Percentiles rank a stretch among this genome's conserved stretches.
Conservation (phyloP, 1,140 invertebrate species). For the Chymomyza costata region DNA sequence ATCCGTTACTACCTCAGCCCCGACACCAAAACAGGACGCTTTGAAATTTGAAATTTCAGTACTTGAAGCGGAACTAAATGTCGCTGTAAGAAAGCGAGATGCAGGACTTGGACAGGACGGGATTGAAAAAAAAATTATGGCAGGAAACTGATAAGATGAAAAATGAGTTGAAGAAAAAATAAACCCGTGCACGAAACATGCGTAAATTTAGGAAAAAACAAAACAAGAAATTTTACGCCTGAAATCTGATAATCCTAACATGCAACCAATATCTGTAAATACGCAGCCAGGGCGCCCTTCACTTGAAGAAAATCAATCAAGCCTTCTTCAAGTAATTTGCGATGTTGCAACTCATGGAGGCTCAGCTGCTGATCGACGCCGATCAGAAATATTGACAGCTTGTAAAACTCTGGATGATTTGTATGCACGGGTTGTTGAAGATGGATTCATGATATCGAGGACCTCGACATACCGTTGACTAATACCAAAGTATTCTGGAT, state of each 20-base stretch:
- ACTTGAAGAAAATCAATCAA: too few relatives aligned
- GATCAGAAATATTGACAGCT: too few relatives aligned
- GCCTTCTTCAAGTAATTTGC: too few relatives aligned
- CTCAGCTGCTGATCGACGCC: too few relatives aligned
- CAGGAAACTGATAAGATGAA: background rate
- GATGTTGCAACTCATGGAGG: too few relatives aligned
- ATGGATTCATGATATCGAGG: background rate
- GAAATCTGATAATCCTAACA: too few relatives aligned
- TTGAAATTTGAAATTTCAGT: conserved; percentile 4
- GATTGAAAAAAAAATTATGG: background rate
- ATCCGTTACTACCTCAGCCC: background rate
- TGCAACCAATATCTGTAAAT: too few relatives aligned
- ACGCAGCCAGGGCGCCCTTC: too few relatives aligned
- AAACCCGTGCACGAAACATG: background rate
- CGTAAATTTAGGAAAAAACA: conserved; percentile 2
- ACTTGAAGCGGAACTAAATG: background rate
- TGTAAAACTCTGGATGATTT: too few relatives aligned
- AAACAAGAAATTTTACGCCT: background rate
- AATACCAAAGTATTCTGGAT: conserved; percentile 2
- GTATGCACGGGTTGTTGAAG: too few relatives aligned
- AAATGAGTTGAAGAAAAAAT: conserved; percentile 1
- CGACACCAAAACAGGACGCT: conserved; percentile 4
- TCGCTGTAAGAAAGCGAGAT: background rate
- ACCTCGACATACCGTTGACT: conserved; percentile 1
- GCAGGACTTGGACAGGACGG: too few relatives aligned